Evolutionary conservation across 2,888 invertebrate species (phyloP), one percentile per base, ranked within the genome.

Genomic region (Orthosia gracilis): DNA sequence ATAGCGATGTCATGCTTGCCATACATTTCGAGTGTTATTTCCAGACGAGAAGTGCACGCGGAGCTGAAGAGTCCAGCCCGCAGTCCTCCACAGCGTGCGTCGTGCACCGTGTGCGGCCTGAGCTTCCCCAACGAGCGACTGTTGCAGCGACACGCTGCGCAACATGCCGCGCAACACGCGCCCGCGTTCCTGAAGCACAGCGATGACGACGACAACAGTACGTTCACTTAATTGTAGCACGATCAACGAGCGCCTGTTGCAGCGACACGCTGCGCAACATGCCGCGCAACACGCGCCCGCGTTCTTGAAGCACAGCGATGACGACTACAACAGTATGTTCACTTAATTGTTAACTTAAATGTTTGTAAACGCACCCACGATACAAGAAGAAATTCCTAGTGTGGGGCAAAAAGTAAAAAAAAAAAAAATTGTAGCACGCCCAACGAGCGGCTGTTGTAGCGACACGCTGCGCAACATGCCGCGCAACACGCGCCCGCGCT

Each of bases 11-110:
- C 23, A 18, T 15, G 2, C 18, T n/a, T n/a, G n/a, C n/a, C n/a
- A n/a, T 40, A 40, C 40, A 40, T 55, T 50, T 1, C 0, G 23
- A 18, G 4, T 59, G 31, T 23, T n/a, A 3, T 47, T 73, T 62
- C 0, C 89, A 96, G 95, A 80, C 93, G 96, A 26, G 91, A 91
- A 63, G 93, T 87, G 40, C 96, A 96, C 90, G 88, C 89, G 18
- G 92, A 92, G 54, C 61, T 89, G 59, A 80, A 87, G 87, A 79
- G 83, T 40, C 83, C 90, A 59, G 66, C 45, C 31, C 84, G 90
- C 68, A 76, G 74, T 47, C 74, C 79, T 18, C 63, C 76, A 40
- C 69, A 77, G 72, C 89, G 90, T 11, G 85, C 80, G 80, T 50
- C 87, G 78, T 94, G 94, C 86, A 72, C 76, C 54, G 82, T 82